A percentile compares a stretch with the other conserved stretches of the same genome.
Evolutionary conservation across 2,888 invertebrate genomes (phyloP).

Genomic region (Platerodrilus igneus): DNA sequence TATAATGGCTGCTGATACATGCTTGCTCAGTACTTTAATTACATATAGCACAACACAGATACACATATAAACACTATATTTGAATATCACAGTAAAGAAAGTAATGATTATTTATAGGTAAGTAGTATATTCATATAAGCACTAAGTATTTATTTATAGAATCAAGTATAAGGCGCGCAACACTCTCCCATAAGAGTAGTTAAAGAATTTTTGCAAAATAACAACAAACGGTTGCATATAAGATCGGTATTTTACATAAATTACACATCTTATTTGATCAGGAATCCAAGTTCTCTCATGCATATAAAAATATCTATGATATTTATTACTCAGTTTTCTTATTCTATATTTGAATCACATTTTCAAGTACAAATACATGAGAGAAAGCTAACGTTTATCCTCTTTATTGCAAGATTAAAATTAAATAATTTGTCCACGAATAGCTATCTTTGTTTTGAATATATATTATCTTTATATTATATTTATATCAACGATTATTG

Average conservation of each 20-base stretch:
- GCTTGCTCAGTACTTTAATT: too few species aligned
- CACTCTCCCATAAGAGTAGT: constrained; percentile 32
- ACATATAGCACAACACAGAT: constrained; percentile 44
- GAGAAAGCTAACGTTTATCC: constrained; percentile 33
- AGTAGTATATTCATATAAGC: constrained; percentile 32
- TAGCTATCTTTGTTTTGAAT: constrained; percentile 20
- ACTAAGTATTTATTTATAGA: constrained; percentile 30
- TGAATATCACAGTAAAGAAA: constrained; percentile 49
- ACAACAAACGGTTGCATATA: too few species aligned
- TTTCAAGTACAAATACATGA: constrained; percentile 46
- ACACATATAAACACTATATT: constrained; percentile 45
- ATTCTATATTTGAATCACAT: constrained; percentile 48
- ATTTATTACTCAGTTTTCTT: constrained; percentile 43
- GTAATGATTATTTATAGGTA: constrained; percentile 28
- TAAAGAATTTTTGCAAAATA: too few species aligned
- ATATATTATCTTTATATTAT: constrained; percentile 14
- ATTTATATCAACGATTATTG: constrained; percentile 26
- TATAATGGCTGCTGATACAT: constrained; percentile 27
- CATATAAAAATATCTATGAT: constrained; percentile 47
- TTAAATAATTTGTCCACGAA: constrained; percentile 17
- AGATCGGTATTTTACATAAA: too few species aligned
- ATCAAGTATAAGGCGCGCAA: constrained; percentile 36
- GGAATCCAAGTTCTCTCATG: constrained; percentile 38
- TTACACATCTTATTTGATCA: constrained; percentile 30
- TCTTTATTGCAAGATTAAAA: constrained; percentile 34